Conservation (phyloP, 2,888 invertebrate species). For the Drosophila flavopinicola region DNA sequence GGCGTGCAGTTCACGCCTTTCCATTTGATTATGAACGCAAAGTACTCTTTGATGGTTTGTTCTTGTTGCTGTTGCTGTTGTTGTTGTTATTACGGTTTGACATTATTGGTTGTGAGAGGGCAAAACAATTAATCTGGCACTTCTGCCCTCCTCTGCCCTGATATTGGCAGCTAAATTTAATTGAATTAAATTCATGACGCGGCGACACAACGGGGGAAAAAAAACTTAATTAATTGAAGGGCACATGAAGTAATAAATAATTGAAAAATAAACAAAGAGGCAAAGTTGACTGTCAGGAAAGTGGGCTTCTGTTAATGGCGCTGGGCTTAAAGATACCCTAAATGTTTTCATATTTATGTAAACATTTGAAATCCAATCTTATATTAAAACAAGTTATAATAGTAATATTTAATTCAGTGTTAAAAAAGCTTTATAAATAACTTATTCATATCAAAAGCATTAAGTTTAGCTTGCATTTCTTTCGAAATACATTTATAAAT, state of each 20-base stretch:
- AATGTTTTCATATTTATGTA: conserved; percentile 2
- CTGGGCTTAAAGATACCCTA: background rate
- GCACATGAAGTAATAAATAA: conserved; percentile 41
- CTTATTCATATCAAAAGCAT: too few species aligned
- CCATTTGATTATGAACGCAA: conserved; percentile 52
- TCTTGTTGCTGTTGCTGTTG: conserved; percentile 7
- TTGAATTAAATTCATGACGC: conserved; percentile 53
- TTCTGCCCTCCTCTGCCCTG: conserved; percentile 16
- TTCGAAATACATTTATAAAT: too few species aligned
- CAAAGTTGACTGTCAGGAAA: too few species aligned
- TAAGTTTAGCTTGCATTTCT: too few species aligned
- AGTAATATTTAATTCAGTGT: too few species aligned
- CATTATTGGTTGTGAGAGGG: conserved; percentile 20
- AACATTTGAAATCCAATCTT: too few species aligned
- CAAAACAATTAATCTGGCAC: conserved; percentile 52
- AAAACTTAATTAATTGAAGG: conserved; percentile 40
- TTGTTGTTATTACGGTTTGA: conserved; percentile 14
- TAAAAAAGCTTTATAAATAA: too few species aligned
- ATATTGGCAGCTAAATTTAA: conserved; percentile 43
- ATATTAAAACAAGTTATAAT: too few species aligned
- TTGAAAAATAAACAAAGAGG: conserved; percentile 22
- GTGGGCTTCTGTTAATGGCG: background rate
- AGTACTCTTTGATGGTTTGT: conserved; percentile 16
- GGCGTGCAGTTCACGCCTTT: conserved; percentile 64
- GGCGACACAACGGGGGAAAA: conserved; percentile 10